phyloP scores from a whole-genome alignment of 2,888 invertebrate genomes.

The Itoplectis maculator region DNA sequence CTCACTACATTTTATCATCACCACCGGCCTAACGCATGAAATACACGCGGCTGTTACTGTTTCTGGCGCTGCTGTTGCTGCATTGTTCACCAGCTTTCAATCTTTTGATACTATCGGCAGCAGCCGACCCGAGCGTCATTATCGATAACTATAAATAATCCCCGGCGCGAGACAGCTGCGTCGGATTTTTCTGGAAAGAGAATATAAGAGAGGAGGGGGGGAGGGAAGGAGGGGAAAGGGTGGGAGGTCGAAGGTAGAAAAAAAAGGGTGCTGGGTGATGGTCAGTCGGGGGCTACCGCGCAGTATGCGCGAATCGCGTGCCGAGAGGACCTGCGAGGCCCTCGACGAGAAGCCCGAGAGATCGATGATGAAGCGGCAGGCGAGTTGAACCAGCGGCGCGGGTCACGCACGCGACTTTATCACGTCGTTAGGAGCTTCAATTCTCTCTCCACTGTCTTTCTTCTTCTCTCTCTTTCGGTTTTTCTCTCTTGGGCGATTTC shows the following conservation, averaged over 20 bases:
- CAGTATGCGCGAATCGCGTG: conserved; percentile 67
- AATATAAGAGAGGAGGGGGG: conserved; percentile 12
- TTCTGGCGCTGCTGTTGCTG: conserved; percentile 16
- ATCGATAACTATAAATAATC: conserved; percentile 69
- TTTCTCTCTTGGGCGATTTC: not conserved
- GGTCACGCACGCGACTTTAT: conserved; percentile 77
- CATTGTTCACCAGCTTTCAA: conserved; percentile 62
- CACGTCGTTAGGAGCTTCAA: conserved; percentile 69
- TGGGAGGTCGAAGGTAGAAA: conserved; percentile 15
- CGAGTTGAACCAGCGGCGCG: conserved; percentile 68
- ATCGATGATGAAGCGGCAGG: conserved; percentile 79
- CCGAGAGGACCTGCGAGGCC: conserved; percentile 38
- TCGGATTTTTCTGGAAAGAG: conserved; percentile 65
- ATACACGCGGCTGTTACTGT: not conserved
- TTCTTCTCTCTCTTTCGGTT: conserved; percentile 47
- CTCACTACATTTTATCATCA: conserved; percentile 67
- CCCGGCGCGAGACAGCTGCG: conserved; percentile 63
- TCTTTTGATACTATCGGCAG: conserved; percentile 67
- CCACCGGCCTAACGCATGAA: conserved; percentile 13
- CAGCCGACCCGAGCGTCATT: conserved; percentile 63
- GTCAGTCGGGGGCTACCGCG: conserved; percentile 21
- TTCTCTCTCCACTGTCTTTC: conserved; percentile 62
- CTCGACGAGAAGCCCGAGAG: conserved; percentile 57
- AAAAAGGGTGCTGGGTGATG: conserved; percentile 34
- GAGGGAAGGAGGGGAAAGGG: conserved; percentile 23